Conservation (phyloP, 92 coral and sea anemone genomes). For the Phenganax stokvisi region DNA sequence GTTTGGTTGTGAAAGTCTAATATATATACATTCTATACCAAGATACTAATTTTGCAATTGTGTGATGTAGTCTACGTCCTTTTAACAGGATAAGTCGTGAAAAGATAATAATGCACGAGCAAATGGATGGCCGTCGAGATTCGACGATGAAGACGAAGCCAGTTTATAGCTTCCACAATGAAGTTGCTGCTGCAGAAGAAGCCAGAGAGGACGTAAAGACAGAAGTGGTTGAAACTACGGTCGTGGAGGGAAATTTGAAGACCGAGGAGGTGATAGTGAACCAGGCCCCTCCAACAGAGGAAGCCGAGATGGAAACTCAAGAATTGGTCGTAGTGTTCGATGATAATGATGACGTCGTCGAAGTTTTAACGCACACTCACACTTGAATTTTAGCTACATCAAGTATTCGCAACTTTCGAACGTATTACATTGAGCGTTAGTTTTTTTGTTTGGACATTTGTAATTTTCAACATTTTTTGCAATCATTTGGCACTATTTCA, state of each 20-base stretch:
- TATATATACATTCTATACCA: background rate
- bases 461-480: too few relatives aligned
- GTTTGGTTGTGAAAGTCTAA: too few relatives aligned
- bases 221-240: background rate
- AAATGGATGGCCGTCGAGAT: background rate
- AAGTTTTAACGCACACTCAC: slow-evolving; percentile 20
- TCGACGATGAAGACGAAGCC: slow-evolving; percentile 2
- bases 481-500: too few relatives aligned
- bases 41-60: background rate
- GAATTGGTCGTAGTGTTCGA: slow-evolving; percentile 33
- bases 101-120: slow-evolving; percentile 27
- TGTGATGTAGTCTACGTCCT: background rate
- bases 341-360: slow-evolving; percentile 29
- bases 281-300: slow-evolving; percentile 24
- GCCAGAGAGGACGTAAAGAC: background rate
- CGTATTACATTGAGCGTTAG: too few relatives aligned
- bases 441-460: too few relatives aligned
- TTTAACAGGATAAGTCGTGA: slow-evolving; percentile 2
- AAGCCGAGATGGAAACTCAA: slow-evolving; percentile 38
- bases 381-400: background rate
- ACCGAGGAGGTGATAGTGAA: slow-evolving; percentile 27
- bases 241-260: slow-evolving; percentile 1
- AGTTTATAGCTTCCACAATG: background rate
- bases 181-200: background rate
- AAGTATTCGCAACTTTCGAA: too few relatives aligned